These are phyloP conservation scores for Fregata magnificens DNA, from an alignment of 2,113 vertebrate genomes.

Conservation along the genomic window DNA sequence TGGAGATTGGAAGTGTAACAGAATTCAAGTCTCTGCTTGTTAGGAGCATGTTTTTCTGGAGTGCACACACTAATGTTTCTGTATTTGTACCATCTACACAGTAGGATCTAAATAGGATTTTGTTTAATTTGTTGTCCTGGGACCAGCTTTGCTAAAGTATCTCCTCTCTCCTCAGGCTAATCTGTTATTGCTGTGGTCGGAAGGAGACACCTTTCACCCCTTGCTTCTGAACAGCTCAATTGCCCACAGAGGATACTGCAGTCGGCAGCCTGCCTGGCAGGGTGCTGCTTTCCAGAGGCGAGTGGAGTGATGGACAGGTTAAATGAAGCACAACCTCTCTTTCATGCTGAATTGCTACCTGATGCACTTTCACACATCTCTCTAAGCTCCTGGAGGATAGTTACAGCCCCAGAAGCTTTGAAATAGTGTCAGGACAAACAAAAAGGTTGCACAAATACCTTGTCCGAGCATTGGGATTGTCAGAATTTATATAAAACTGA, in stretches of 20 bases:
- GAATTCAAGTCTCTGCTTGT: background rate
- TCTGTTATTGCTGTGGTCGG: background rate
- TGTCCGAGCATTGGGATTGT: background rate
- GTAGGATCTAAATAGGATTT: background rate
- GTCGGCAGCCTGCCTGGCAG: background rate
- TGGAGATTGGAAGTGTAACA: background rate
- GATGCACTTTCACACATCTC: background rate
- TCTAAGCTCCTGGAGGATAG: background rate
- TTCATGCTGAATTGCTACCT: rapidly evolving
- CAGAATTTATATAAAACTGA: background rate
- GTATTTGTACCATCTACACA: background rate
- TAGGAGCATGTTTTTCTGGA: background rate
- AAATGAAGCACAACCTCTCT: background rate
- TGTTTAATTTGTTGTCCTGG: background rate
- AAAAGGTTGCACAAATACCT: background rate
- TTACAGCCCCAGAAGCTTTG: background rate
- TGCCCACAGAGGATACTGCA: background rate
- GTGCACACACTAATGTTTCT: background rate
- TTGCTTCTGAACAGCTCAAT: background rate
- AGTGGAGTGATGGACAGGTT: background rate
- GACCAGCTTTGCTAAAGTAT: background rate
- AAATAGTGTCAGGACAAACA: background rate
- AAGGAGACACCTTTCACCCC: background rate
- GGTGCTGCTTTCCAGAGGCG: background rate
- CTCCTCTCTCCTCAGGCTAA: background rate